phyloP scores from a whole-genome alignment of 1,140 invertebrate genomes.

The Drosophila malerkotliana region DNA sequence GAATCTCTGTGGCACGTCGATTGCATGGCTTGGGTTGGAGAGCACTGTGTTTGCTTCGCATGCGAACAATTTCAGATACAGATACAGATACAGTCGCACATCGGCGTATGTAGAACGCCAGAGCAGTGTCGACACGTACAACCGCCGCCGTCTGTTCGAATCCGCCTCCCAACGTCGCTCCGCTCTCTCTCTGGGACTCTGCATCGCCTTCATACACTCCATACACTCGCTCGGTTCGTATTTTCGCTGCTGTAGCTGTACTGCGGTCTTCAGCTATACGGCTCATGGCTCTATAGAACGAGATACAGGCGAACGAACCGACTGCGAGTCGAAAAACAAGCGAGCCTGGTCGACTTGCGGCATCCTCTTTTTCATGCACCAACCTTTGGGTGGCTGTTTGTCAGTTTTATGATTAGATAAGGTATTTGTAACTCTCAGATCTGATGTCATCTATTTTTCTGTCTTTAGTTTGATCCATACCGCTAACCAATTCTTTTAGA shows the following conservation, averaged over 20 bases:
- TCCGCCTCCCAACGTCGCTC: not conserved
- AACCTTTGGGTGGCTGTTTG: conserved; percentile 1
- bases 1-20: conserved; percentile 18
- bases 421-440: conserved; percentile 21
- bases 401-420: conserved; percentile 35
- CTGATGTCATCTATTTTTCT: conserved; percentile 28
- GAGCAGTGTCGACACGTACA: conserved; percentile 33
- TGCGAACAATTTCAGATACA: conserved; percentile 21
- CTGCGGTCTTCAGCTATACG: conserved; percentile 46
- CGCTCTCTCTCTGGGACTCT: conserved; percentile 14
- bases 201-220: conserved; percentile 22
- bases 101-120: conserved; percentile 40
- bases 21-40: conserved; percentile 16
- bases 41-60: conserved; percentile 28
- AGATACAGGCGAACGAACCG: conserved; percentile 55
- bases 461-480: not conserved
- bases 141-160: conserved; percentile 15
- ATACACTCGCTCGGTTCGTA: conserved; percentile 55
- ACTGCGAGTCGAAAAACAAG: conserved; percentile 19
- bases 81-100: conserved; percentile 36
- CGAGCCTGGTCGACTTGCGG: conserved; percentile 23
- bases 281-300: conserved; percentile 56
- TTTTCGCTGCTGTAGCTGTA: conserved; percentile 62
- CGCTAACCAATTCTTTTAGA: not conserved
- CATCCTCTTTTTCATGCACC: conserved; percentile 20